These are phyloP conservation scores for Onthophagus taurus DNA, from an alignment of 1,140 invertebrate genomes.

Conservation along the genomic window DNA sequence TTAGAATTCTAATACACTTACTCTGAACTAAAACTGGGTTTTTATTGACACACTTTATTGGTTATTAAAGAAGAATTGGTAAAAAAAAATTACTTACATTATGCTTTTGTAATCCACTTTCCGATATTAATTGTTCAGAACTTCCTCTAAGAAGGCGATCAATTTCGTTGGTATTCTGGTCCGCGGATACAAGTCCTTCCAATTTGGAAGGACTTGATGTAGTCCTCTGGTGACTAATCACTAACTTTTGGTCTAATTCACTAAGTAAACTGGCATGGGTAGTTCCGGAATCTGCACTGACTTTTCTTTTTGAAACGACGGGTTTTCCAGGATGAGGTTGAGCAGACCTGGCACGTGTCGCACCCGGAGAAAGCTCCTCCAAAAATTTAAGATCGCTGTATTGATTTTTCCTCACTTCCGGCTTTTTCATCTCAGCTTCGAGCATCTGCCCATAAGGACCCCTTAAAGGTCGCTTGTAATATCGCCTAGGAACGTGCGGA, in stretches of 20 bases:
- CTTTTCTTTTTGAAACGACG: constrained; percentile 40
- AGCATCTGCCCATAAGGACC: constrained; percentile 77
- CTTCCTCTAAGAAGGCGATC: constrained; percentile 64
- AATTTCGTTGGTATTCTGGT: constrained; percentile 58
- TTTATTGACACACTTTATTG: too few species aligned
- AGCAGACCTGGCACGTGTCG: too few species aligned
- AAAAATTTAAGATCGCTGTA: constrained; percentile 46
- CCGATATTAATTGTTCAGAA: constrained; percentile 51
- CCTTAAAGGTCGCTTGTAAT: constrained; percentile 62
- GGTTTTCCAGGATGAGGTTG: too few species aligned
- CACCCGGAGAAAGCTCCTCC: constrained; percentile 37
- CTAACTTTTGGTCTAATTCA: constrained; percentile 35
- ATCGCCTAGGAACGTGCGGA: constrained; percentile 43
- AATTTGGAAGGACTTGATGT: constrained; percentile 71
- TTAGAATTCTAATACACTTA: too few species aligned
- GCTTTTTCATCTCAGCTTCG: constrained; percentile 72
- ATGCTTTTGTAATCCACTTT: constrained; percentile 32
- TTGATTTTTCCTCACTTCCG: constrained; percentile 44
- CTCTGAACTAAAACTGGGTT: too few species aligned
- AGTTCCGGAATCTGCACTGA: constrained; percentile 41
- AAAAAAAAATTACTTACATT: constrained; percentile 40
- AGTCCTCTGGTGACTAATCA: constrained; percentile 58
- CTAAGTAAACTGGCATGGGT: constrained; percentile 19
- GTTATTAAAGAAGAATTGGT: too few species aligned
- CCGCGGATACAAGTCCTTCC: constrained; percentile 45